Conservation (phyloP, 2,797 vertebrate genomes). For the Etheostoma perlongum region DNA sequence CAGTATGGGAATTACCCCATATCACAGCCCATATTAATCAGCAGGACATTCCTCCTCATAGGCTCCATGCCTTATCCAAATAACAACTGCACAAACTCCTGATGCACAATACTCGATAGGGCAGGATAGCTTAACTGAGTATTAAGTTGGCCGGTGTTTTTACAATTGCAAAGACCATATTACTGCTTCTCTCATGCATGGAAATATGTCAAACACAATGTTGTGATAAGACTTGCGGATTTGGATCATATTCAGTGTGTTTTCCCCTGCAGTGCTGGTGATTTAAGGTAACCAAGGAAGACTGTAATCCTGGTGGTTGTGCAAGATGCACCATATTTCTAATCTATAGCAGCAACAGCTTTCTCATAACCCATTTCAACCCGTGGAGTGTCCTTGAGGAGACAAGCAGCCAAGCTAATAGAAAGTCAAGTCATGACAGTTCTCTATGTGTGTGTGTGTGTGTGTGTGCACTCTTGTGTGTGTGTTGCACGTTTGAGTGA, state of each 20-base stretch:
- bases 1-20: constrained; percentile 67
- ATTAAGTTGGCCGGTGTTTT: constrained; percentile 44
- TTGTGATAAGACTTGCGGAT: constrained; percentile 39
- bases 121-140: constrained; percentile 29
- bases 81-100: constrained; percentile 36
- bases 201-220: constrained; percentile 44
- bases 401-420: constrained; percentile 59
- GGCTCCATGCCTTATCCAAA: constrained; percentile 32
- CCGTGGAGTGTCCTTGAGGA: constrained; percentile 61
- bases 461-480: constrained; percentile 32
- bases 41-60: constrained; percentile 43
- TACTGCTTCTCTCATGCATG: constrained; percentile 21
- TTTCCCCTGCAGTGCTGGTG: constrained; percentile 17
- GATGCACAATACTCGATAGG: constrained; percentile 35
- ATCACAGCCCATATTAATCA: constrained; percentile 71
- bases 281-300: constrained; percentile 31
- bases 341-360: constrained; percentile 45
- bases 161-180: constrained; percentile 18
- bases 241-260: constrained; percentile 23
- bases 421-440: constrained; percentile 58
- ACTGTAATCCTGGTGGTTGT: constrained; percentile 32
- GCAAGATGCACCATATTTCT: constrained; percentile 9
- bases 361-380: constrained; percentile 49
- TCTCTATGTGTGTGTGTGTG: constrained; percentile 29
- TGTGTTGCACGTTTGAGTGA: constrained; percentile 43